phyloP scores from a whole-genome alignment of 2,797 vertebrate species.

The Scyliorhinus canicula region DNA sequence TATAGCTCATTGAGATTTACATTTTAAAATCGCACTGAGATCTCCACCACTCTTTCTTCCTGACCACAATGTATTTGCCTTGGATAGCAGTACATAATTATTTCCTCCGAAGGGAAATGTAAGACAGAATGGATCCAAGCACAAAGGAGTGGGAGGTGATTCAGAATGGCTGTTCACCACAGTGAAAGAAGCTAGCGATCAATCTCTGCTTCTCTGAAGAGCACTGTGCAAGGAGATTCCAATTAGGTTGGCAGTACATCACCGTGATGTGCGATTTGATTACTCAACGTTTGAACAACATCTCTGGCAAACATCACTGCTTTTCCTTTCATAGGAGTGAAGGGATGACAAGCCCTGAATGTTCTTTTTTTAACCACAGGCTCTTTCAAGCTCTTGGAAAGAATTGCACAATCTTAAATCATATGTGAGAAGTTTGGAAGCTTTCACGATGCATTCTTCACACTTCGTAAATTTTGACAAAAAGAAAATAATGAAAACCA shows the following conservation, averaged over 20 bases:
- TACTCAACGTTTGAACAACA: not conserved
- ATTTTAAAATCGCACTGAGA: not conserved
- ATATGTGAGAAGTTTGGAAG: not conserved
- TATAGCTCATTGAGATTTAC: not conserved
- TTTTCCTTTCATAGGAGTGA: not conserved
- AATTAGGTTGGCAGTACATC: not conserved
- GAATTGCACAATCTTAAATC: not conserved
- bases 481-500: conserved; percentile 12
- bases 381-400: not conserved
- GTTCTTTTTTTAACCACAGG: not conserved
- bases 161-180: not conserved
- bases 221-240: not conserved
- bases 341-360: not conserved
- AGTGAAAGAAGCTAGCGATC: not conserved
- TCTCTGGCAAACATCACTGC: not conserved
- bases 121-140: not conserved
- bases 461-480: conserved; percentile 16
- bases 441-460: not conserved
- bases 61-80: not conserved
- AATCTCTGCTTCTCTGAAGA: not conserved
- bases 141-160: not conserved
- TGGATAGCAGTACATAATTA: not conserved
- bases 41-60: not conserved
- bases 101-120: not conserved
- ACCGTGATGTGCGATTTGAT: not conserved